Percentiles rank a stretch among this genome's conserved stretches.
phyloP scores from a whole-genome alignment of 2,797 vertebrate genomes.

The Acestrorhynchus altus region DNA sequence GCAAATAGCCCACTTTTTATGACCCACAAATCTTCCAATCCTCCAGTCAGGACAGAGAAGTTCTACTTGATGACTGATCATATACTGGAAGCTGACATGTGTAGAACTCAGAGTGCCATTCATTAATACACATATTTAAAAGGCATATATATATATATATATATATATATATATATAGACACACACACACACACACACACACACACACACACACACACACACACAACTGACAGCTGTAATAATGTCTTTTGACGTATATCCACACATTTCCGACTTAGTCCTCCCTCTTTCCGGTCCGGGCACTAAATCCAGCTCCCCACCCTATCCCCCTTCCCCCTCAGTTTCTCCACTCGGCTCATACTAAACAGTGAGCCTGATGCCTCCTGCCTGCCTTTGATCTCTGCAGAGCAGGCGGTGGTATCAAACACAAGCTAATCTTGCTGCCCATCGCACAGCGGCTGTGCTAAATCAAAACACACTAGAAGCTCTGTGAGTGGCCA shows the following conservation, averaged over 20 bases:
- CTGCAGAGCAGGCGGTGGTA: slow-evolving; percentile 69
- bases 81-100: slow-evolving; percentile 51
- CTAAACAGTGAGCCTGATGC: slow-evolving; percentile 54
- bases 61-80: slow-evolving; percentile 52
- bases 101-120: slow-evolving; percentile 58
- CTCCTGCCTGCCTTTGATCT: slow-evolving; percentile 73
- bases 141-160: no score
- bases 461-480: slow-evolving; percentile 64
- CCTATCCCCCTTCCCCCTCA: slow-evolving; percentile 48
- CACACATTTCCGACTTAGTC: slow-evolving; percentile 68
- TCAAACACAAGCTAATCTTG: slow-evolving; percentile 69
- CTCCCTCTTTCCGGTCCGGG: slow-evolving; percentile 60
- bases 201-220: no score
- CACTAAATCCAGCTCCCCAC: slow-evolving; percentile 70
- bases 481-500: slow-evolving; percentile 36
- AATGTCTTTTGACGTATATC: slow-evolving; percentile 77
- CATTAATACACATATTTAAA: slow-evolving; percentile 55
- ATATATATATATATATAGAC: no score
- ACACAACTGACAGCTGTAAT: slow-evolving; percentile 69
- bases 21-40: neutral
- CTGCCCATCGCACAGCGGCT: slow-evolving; percentile 59
- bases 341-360: slow-evolving; percentile 30
- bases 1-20: no score
- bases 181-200: no score
- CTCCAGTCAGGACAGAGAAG: neutral